These are phyloP conservation scores for Oreotrochilus melanogaster DNA, from an alignment of 2,113 vertebrate genomes.

Conservation along the genomic window DNA sequence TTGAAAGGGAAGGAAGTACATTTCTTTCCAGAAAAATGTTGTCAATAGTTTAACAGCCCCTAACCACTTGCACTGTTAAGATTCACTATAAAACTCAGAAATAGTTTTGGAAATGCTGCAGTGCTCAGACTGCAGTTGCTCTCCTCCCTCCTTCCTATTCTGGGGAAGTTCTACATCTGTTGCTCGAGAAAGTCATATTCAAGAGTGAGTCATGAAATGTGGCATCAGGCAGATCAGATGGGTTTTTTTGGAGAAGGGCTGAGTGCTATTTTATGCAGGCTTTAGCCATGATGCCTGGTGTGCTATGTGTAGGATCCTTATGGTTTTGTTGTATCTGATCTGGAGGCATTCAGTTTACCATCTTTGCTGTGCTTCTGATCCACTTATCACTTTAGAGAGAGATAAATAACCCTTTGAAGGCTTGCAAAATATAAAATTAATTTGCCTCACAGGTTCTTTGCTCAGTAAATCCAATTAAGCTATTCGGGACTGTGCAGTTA, in stretches of 20 bases:
- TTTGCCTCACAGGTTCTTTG: neutral
- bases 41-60: neutral
- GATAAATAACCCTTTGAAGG: neutral
- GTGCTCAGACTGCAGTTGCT: neutral
- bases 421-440: neutral
- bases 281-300: neutral
- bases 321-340: neutral
- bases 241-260: neutral
- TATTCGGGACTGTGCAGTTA: neutral
- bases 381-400: neutral
- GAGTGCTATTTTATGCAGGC: neutral
- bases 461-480: neutral
- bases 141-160: neutral
- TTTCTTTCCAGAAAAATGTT: neutral
- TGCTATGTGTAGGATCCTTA: neutral
- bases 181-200: neutral
- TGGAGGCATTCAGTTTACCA: fast-evolving
- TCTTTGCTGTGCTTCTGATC: neutral
- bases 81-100: neutral
- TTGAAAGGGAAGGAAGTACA: neutral
- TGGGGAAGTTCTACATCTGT: neutral
- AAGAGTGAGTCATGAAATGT: neutral
- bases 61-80: neutral
- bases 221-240: neutral
- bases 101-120: neutral